phyloP scores from a whole-genome alignment of 2,888 invertebrate genomes.

The Latrodectus hesperus region DNA sequence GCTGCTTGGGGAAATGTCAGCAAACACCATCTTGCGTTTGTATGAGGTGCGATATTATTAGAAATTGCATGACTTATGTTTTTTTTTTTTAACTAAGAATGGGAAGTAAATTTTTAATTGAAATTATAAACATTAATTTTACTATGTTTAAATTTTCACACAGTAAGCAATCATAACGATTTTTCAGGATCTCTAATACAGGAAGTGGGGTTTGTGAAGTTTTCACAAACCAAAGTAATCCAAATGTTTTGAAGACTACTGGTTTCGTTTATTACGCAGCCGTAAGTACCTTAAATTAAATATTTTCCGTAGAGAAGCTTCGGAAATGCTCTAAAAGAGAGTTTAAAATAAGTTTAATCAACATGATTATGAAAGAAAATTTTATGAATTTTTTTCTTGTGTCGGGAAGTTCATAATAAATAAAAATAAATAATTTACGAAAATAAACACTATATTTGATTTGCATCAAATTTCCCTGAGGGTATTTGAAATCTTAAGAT shows the following conservation, averaged over 20 bases:
- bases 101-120: not conserved
- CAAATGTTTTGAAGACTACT: constrained; percentile 61
- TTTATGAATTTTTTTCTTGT: too few species aligned
- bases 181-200: constrained; percentile 51
- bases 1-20: constrained; percentile 61
- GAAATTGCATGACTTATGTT: not conserved
- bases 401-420: too few species aligned
- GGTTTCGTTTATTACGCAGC: constrained; percentile 70
- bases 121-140: not conserved
- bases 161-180: not conserved
- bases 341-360: too few species aligned
- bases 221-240: constrained; percentile 57
- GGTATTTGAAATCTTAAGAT: too few species aligned
- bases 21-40: constrained; percentile 63
- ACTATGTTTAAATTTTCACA: not conserved
- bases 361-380: too few species aligned
- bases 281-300: constrained; percentile 41
- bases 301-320: too few species aligned
- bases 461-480: too few species aligned
- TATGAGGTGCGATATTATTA: constrained; percentile 23
- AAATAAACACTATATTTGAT: too few species aligned
- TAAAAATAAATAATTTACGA: too few species aligned
- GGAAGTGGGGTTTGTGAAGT: constrained; percentile 66
- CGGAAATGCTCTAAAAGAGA: too few species aligned
- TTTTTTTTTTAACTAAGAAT: not conserved